Conservation (phyloP, 2,888 invertebrate species). For the Erannis defoliaria region DNA sequence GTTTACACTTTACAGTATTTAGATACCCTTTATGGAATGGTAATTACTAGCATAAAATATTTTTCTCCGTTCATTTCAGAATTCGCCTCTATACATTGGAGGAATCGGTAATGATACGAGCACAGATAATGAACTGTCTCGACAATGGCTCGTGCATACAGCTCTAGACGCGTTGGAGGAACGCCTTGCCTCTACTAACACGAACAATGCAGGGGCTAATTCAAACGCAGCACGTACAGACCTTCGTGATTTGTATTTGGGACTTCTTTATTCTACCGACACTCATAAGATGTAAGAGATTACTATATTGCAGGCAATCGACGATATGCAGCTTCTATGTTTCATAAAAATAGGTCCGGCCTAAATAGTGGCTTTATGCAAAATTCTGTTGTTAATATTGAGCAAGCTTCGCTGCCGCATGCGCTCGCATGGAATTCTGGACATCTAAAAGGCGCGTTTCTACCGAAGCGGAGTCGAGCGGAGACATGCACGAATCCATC, state of each 20-base stretch:
- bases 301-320: not conserved
- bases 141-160: conserved; percentile 97
- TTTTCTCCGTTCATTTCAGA: conserved; percentile 88
- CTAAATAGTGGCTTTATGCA: too few species aligned
- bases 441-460: too few species aligned
- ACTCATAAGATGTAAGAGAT: conserved; percentile 95
- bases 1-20: not conserved
- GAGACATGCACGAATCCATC: too few species aligned
- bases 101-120: conserved; percentile 85
- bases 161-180: conserved; percentile 97
- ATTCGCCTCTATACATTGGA: conserved; percentile 95
- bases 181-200: conserved; percentile 86
- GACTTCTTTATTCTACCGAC: conserved; percentile 96
- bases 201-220: conserved; percentile 79
- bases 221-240: conserved; percentile 89
- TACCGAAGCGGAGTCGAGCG: too few species aligned
- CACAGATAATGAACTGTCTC: conserved; percentile 93
- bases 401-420: too few species aligned
- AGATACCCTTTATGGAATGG: not conserved
- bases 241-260: conserved; percentile 95
- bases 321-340: too few species aligned
- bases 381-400: too few species aligned
- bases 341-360: too few species aligned
- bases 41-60: conserved; percentile 4
- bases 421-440: not conserved